Conservation (phyloP, 2,888 invertebrate genomes). For the Cataglyphis rosenhaueri region DNA sequence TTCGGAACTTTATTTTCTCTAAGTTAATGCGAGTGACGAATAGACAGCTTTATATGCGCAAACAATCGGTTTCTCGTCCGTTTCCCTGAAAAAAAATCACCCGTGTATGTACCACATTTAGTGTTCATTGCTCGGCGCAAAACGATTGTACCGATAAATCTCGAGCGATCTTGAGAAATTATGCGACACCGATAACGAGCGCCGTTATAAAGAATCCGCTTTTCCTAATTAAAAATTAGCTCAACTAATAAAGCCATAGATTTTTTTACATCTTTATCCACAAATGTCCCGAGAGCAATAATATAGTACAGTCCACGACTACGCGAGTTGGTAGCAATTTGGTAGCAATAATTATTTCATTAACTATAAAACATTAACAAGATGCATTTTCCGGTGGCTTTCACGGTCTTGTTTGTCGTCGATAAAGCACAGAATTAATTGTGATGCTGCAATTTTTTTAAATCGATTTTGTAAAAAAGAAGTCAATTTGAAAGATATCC, state of each 20-base stretch:
- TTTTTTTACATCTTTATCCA: conserved; percentile 19
- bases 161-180: conserved; percentile 41
- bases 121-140: conserved; percentile 66
- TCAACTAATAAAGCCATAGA: conserved; percentile 15
- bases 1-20: neutral
- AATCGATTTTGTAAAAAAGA: neutral
- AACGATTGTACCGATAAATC: conserved; percentile 33
- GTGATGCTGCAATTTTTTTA: conserved; percentile 23
- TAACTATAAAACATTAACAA: conserved; percentile 5
- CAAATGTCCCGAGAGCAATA: conserved; percentile 63
- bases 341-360: conserved; percentile 68
- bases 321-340: conserved; percentile 62
- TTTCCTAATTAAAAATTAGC: neutral
- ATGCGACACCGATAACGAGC: conserved; percentile 28
- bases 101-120: conserved; percentile 52
- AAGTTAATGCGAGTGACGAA: neutral
- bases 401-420: neutral
- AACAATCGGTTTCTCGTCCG: conserved; percentile 47
- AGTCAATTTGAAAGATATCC: neutral
- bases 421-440: neutral
- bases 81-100: conserved; percentile 32
- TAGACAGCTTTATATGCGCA: conserved; percentile 50
- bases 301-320: conserved; percentile 45
- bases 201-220: conserved; percentile 24
- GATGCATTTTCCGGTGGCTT: neutral